phyloP scores from a whole-genome alignment of 2,888 invertebrate species.

The Agrotis ipsilon region DNA sequence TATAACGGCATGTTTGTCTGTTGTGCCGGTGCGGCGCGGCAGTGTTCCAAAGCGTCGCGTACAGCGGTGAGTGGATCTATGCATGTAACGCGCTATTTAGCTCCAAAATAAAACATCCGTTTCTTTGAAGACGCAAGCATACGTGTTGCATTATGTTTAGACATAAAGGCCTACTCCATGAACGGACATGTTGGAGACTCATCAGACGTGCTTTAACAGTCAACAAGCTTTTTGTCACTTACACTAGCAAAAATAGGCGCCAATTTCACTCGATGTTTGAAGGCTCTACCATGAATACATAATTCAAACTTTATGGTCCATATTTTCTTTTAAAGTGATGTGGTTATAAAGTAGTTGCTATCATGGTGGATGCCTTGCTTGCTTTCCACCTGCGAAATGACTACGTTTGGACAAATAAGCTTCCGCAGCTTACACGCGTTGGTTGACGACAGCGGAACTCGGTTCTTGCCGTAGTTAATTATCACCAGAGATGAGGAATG shows the following conservation, averaged over 20 bases:
- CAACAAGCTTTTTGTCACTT: slow-evolving; percentile 75
- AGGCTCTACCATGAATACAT: slow-evolving; percentile 51
- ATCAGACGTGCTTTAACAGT: slow-evolving; percentile 76
- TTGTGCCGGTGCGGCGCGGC: slow-evolving; percentile 90
- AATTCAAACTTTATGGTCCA: not conserved
- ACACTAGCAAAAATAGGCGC: slow-evolving; percentile 60
- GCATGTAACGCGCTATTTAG: slow-evolving; percentile 77
- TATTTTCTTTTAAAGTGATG: slow-evolving; percentile 9
- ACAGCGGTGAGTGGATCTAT: slow-evolving; percentile 96
- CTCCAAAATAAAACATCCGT: slow-evolving; percentile 44
- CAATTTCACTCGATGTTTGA: slow-evolving; percentile 56
- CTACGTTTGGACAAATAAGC: slow-evolving; percentile 65
- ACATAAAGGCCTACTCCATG: slow-evolving; percentile 78
- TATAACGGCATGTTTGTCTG: slow-evolving; percentile 90
- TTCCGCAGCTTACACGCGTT: slow-evolving; percentile 76
- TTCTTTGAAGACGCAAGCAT: slow-evolving; percentile 43
- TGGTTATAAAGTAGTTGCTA: slow-evolving; percentile 44
- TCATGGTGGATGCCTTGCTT: slow-evolving; percentile 68
- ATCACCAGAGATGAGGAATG: slow-evolving; percentile 80
- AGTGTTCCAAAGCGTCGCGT: slow-evolving; percentile 99
- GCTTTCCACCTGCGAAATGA: slow-evolving; percentile 67
- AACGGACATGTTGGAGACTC: slow-evolving; percentile 79
- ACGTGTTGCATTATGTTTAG: slow-evolving; percentile 54
- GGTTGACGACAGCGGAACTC: slow-evolving; percentile 78
- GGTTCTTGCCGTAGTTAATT: slow-evolving; percentile 77